Evolutionary conservation across 2,888 invertebrate genomes (phyloP).

Genomic region (Crematogaster levior): DNA sequence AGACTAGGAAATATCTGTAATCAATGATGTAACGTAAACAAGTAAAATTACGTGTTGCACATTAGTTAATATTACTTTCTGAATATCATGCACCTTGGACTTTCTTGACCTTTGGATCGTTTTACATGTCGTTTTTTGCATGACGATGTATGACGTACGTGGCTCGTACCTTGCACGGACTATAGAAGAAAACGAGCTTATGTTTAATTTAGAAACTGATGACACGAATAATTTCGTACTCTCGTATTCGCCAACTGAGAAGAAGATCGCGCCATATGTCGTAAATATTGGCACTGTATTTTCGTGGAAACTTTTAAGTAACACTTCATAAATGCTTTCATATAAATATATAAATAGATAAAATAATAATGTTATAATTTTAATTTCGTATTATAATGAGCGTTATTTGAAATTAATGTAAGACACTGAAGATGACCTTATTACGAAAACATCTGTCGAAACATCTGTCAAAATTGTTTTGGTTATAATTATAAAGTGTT

Average conservation of each 20-base stretch:
- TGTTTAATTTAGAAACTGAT: conserved; percentile 42
- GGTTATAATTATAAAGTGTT: no score
- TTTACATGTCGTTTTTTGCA: conserved; percentile 48
- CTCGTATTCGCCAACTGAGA: conserved; percentile 22
- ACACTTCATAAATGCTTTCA: not conserved
- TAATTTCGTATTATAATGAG: no score
- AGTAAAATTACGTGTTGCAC: not conserved
- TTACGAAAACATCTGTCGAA: no score
- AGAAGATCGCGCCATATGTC: conserved; percentile 24
- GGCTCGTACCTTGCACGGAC: conserved; percentile 5
- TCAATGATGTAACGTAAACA: not conserved
- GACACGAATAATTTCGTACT: conserved; percentile 48
- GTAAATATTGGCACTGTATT: conserved; percentile 19
- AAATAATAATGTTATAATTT: no score
- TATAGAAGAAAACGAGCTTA: conserved; percentile 17
- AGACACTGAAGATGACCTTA: no score
- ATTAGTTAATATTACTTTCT: conserved; percentile 1
- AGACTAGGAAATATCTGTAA: not conserved
- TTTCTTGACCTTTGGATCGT: conserved; percentile 58
- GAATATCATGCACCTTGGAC: conserved; percentile 32
- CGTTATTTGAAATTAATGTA: no score
- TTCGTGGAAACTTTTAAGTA: not conserved
- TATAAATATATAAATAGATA: no score
- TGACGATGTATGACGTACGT: conserved; percentile 35
- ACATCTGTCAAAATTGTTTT: no score